A percentile compares a stretch with the other conserved stretches of the same genome.
Evolutionary conservation across 2,888 invertebrate species (phyloP).

Genomic region (Nycteola revayana): DNA sequence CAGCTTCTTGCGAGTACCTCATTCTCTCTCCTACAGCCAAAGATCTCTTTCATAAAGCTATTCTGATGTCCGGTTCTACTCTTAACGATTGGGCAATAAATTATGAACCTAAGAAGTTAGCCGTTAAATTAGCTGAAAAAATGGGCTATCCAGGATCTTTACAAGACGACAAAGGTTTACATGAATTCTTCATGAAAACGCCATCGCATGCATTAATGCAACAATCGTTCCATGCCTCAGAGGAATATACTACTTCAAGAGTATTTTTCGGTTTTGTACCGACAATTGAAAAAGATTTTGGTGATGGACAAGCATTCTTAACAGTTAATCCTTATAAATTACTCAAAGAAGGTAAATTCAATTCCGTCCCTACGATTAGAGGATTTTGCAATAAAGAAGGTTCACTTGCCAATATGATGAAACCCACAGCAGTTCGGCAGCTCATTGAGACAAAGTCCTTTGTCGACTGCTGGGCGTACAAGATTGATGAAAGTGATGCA

Average conservation of each 20-base stretch:
- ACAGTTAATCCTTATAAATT: conserved; percentile 56
- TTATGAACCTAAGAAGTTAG: conserved; percentile 34
- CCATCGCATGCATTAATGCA: conserved; percentile 24
- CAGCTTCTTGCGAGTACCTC: conserved; percentile 48
- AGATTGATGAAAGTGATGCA: conserved; percentile 28
- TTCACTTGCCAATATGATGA: conserved; percentile 42
- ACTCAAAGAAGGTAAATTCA: conserved; percentile 52
- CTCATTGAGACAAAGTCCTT: conserved; percentile 36
- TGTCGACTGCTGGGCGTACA: conserved; percentile 31
- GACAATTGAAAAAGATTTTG: conserved; percentile 50
- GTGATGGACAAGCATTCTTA: conserved; percentile 41
- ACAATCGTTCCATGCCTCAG: conserved; percentile 17
- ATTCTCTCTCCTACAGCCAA: conserved; percentile 44
- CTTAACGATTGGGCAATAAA: conserved; percentile 52
- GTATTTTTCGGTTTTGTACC: conserved; percentile 47
- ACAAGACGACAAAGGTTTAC: conserved; percentile 29
- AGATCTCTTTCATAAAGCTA: conserved; percentile 56
- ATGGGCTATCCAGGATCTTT: conserved; percentile 38
- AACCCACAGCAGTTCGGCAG: conserved; percentile 29
- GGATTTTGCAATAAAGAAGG: conserved; percentile 76
- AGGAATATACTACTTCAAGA: conserved; percentile 19
- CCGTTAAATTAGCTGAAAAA: conserved; percentile 30
- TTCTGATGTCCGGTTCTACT: conserved; percentile 50
- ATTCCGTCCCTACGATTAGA: conserved; percentile 65
- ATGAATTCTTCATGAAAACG: conserved; percentile 34